phyloP scores from a whole-genome alignment of 2,888 invertebrate genomes.

The Rosalia funebris region DNA sequence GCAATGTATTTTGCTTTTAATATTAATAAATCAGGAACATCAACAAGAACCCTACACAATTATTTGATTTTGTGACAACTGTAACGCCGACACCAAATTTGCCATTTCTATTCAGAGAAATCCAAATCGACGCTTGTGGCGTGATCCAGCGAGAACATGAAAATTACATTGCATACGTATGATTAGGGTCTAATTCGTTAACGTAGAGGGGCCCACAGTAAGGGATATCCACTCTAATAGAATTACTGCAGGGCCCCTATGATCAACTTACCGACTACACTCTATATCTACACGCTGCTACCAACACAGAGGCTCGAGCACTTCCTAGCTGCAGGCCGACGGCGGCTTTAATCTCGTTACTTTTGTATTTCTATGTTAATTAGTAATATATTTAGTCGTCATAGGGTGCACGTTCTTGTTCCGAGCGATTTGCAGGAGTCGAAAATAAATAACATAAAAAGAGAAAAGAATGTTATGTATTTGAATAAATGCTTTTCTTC shows the following conservation, averaged over 20 bases:
- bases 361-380: constrained; percentile 44
- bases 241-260: constrained; percentile 60
- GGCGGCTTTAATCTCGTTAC: constrained; percentile 39
- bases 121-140: constrained; percentile 18
- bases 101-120: neutral
- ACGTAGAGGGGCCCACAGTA: constrained; percentile 57
- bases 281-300: constrained; percentile 33
- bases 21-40: too few relatives aligned
- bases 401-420: neutral
- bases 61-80: too few relatives aligned
- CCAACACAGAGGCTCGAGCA: constrained; percentile 21
- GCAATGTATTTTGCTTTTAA: too few relatives aligned
- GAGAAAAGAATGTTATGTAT: too few relatives aligned
- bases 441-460: too few relatives aligned
- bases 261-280: constrained; percentile 58
- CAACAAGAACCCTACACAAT: too few relatives aligned
- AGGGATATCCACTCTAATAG: constrained; percentile 61
- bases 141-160: constrained; percentile 28
- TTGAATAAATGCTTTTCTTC: too few relatives aligned
- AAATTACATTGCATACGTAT: constrained; percentile 62
- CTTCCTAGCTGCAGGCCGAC: constrained; percentile 24
- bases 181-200: constrained; percentile 61
- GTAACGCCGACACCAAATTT: neutral
- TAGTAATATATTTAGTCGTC: constrained; percentile 35
- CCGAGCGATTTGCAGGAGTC: constrained; percentile 1